Conservation (phyloP, 2,888 invertebrate species). For the Tenthredo livida region DNA sequence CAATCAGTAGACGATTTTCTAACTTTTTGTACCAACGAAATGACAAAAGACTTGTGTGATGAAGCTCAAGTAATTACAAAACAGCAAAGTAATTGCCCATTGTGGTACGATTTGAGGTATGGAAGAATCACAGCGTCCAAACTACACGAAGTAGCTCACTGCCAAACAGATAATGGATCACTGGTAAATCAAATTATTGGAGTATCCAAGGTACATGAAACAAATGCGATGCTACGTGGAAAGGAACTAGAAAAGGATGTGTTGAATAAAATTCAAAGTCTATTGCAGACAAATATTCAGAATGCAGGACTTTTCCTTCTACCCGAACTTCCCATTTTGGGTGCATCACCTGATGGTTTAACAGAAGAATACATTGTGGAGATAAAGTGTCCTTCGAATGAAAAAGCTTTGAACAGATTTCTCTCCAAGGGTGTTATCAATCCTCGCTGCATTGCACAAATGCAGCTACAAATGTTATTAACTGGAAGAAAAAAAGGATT, state of each 20-base stretch:
- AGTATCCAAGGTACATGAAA: slow-evolving; percentile 13
- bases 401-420: slow-evolving; percentile 26
- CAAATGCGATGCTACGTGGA: slow-evolving; percentile 39
- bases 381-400: slow-evolving; percentile 42
- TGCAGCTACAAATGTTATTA: slow-evolving; percentile 54
- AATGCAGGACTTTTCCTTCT: no score
- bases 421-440: slow-evolving; percentile 15
- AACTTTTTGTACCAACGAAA: no score
- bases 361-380: slow-evolving; percentile 41
- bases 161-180: slow-evolving; percentile 38
- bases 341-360: slow-evolving; percentile 53
- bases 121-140: slow-evolving; percentile 51
- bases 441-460: slow-evolving; percentile 37
- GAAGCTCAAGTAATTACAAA: slow-evolving; percentile 9
- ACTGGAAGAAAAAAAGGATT: slow-evolving; percentile 45
- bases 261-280: neutral
- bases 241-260: slow-evolving; percentile 42
- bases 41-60: neutral
- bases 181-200: slow-evolving; percentile 43
- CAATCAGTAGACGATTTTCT: no score
- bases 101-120: slow-evolving; percentile 49
- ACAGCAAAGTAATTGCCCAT: slow-evolving; percentile 28
- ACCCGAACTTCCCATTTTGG: slow-evolving; percentile 24
- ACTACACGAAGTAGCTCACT: slow-evolving; percentile 39
- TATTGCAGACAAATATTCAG: neutral